A percentile compares a stretch with the other conserved stretches of the same genome.
Conservation (phyloP, 2,888 invertebrate species). For the Epicampocera succincta region DNA sequence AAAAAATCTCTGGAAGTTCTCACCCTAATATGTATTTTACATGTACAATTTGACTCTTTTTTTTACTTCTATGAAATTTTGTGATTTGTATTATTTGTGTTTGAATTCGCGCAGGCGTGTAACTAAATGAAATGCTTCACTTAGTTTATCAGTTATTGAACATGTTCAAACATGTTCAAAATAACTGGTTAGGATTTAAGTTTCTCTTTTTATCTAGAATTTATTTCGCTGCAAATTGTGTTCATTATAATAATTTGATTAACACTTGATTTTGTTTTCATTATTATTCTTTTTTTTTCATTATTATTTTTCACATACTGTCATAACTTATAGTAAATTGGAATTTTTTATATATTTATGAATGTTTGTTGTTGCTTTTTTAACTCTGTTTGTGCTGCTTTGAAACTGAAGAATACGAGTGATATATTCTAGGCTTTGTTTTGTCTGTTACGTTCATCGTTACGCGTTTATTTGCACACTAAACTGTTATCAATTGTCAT, state of each 20-base stretch:
- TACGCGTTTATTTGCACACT: slow-evolving; percentile 67
- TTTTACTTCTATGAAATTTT: too few species aligned
- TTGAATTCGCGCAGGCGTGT: slow-evolving; percentile 1
- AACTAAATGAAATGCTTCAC: neutral
- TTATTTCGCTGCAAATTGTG: too few species aligned
- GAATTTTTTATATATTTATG: slow-evolving; percentile 12
- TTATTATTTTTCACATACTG: slow-evolving; percentile 1
- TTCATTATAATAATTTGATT: slow-evolving; percentile 33
- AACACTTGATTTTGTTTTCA: slow-evolving; percentile 19
- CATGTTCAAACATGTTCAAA: neutral
- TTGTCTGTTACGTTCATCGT: slow-evolving; percentile 53
- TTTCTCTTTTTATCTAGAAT: slow-evolving; percentile 38
- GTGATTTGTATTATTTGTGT: too few species aligned
- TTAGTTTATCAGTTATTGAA: slow-evolving; percentile 14
- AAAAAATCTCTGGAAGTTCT: too few species aligned
- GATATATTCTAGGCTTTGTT: neutral
- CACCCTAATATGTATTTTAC: too few species aligned
- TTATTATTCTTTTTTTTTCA: slow-evolving; percentile 5
- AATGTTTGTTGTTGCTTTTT: too few species aligned
- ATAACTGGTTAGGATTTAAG: slow-evolving; percentile 26
- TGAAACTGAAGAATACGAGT: slow-evolving; percentile 1
- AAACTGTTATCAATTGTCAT: slow-evolving; percentile 64
- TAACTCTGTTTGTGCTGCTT: slow-evolving; percentile 9
- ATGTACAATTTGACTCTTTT: too few species aligned
- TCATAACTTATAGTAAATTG: neutral